Conservation (phyloP, 2,113 vertebrate species). For the Hymenochirus boettgeri region DNA sequence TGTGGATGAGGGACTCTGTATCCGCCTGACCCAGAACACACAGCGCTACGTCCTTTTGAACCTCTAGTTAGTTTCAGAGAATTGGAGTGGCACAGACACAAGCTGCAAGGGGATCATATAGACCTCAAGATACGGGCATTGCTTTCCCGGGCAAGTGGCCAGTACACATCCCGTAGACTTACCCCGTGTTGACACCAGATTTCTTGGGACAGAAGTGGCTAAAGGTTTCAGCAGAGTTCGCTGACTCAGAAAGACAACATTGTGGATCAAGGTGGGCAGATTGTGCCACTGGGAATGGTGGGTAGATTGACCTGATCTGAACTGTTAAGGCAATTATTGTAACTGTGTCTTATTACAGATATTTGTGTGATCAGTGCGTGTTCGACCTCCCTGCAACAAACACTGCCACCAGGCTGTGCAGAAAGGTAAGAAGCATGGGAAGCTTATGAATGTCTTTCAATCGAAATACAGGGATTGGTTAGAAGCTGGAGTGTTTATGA, state of each 20-base stretch:
- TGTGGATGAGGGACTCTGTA: slow-evolving; percentile 46
- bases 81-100: slow-evolving; percentile 49
- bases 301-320: too few relatives aligned
- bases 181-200: slow-evolving; percentile 61
- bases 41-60: slow-evolving; percentile 47
- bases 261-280: neutral
- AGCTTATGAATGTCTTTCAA: too few relatives aligned
- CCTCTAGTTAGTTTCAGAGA: slow-evolving; percentile 38
- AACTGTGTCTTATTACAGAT: too few relatives aligned
- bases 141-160: slow-evolving; percentile 55
- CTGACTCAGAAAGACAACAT: neutral
- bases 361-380: too few relatives aligned
- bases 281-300: too few relatives aligned
- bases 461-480: too few relatives aligned
- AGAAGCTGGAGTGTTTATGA: too few relatives aligned
- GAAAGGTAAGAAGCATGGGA: too few relatives aligned
- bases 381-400: too few relatives aligned
- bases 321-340: too few relatives aligned
- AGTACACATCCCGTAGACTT: slow-evolving; percentile 50
- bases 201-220: slow-evolving; percentile 42
- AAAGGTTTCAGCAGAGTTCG: neutral
- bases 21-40: slow-evolving; percentile 41
- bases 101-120: slow-evolving; percentile 45
- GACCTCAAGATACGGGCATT: slow-evolving; percentile 52
- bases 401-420: too few relatives aligned